Evolutionary conservation across 2,797 vertebrate species (phyloP).

Genomic region (Lycodopsis pacificus): DNA sequence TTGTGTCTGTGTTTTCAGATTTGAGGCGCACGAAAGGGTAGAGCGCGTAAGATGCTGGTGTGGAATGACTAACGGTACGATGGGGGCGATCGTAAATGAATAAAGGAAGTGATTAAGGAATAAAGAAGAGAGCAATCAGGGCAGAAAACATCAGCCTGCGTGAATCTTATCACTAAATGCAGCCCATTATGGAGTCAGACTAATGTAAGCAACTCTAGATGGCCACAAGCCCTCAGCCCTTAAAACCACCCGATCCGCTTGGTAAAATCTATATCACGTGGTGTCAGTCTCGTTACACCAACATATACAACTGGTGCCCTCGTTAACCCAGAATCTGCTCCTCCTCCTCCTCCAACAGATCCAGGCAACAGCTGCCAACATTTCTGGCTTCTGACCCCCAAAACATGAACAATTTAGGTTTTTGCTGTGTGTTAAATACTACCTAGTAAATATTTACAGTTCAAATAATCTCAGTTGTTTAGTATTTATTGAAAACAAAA

Average conservation of each 20-base stretch:
- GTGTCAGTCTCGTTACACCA: constrained; percentile 1
- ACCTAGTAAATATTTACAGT: neutral
- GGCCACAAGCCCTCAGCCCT: constrained; percentile 14
- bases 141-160: constrained; percentile 20
- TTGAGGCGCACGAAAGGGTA: neutral
- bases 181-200: constrained; percentile 22
- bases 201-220: constrained; percentile 41
- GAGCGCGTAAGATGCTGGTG: neutral
- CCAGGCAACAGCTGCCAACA: constrained; percentile 13
- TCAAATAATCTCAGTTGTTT: neutral
- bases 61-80: neutral
- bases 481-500: neutral
- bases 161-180: constrained; percentile 32
- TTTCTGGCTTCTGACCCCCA: neutral
- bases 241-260: neutral
- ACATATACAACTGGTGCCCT: constrained; percentile 21
- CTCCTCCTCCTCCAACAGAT: neutral
- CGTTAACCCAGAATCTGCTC: constrained; percentile 1
- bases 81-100: neutral
- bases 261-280: neutral
- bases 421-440: neutral
- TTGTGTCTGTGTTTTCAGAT: neutral
- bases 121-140: constrained; percentile 15
- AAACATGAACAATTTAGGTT: neutral
- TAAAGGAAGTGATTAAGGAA: constrained; percentile 32